Evolutionary conservation across 1,140 invertebrate species (phyloP), one percentile per base, ranked within the genome.

Genomic region (Ceratina calcarata): DNA sequence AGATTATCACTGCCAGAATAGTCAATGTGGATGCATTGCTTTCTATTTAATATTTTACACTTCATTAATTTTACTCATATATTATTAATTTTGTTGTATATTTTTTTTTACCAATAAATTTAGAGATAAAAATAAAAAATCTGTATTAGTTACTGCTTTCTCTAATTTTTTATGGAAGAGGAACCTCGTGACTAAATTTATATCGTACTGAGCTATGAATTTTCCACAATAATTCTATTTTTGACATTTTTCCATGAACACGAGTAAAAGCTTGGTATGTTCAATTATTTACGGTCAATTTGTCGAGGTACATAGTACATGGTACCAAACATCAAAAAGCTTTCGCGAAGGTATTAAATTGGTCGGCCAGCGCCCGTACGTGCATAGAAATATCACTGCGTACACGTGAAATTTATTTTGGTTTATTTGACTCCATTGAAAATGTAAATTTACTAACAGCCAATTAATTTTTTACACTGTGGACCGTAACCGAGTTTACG

Each of bases 271-370:
- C 55, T 4, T 20, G 27, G 4, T 32, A 3, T 18, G 20, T 45
- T 60, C 55, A 45, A 60, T 71, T 60, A 71, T 53, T 22, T 18
- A 22, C 55, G 55, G 60, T 22, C 32, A 60, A 71, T 71, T 71
- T 71, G 32, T 60, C 16, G 69, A 12, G 1, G 6, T 49, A 49
- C 61, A 32, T 32, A n/a, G n/a, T n/a, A n/a, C n/a, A n/a, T n/a
- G n/a, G 37, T 45, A 45, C 12, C 18, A 49, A 49, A 72, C 10
- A 24, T 24, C 20, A 18, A 72, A 72, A 72, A 27, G 8, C 10
- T 3, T 55, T 45, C 37, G 37, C 37, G 37, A 10, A 45, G 8
- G 37, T 45, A 45, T 45, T 45, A 45, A 10, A 45, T 45, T 45
- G 37, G 37, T 10, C 37, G 6, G 2, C 37, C 37, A 10, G 37